Percentiles rank a stretch among this genome's conserved stretches.
phyloP scores from a whole-genome alignment of 1,140 invertebrate species.

The Lasioglossum baleicum region DNA sequence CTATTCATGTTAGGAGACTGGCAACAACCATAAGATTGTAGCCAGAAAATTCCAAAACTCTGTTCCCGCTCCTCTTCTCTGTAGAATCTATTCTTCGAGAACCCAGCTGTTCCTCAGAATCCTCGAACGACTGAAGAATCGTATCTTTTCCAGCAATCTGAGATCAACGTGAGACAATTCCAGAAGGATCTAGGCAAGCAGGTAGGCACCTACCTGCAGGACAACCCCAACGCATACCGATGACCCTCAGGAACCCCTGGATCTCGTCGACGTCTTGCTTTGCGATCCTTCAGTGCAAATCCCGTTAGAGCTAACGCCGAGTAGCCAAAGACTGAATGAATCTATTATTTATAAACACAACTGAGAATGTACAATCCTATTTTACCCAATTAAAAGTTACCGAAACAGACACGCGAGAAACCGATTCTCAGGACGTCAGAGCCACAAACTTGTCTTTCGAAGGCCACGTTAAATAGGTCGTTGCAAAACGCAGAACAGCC shows the following conservation, averaged over 20 bases:
- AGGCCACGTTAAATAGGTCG: neutral
- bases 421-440: neutral
- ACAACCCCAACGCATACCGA: slow-evolving; percentile 73
- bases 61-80: no score
- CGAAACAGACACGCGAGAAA: neutral
- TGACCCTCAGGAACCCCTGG: no score
- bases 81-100: no score
- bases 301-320: no score
- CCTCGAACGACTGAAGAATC: neutral
- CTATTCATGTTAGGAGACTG: no score
- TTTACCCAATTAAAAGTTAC: slow-evolving; percentile 11
- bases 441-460: neutral
- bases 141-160: slow-evolving; percentile 70
- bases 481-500: slow-evolving; percentile 36
- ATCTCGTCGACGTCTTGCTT: neutral
- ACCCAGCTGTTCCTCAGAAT: neutral
- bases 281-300: no score
- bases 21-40: no score
- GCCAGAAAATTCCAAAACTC: no score
- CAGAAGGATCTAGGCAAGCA: slow-evolving; percentile 72
- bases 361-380: neutral
- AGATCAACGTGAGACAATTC: slow-evolving; percentile 69
- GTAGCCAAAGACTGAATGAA: slow-evolving; percentile 32
- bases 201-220: slow-evolving; percentile 69
- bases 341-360: neutral